These are phyloP conservation scores for Pleuronectes platessa DNA, from an alignment of 2,113 vertebrate species.

Conservation along the genomic window DNA sequence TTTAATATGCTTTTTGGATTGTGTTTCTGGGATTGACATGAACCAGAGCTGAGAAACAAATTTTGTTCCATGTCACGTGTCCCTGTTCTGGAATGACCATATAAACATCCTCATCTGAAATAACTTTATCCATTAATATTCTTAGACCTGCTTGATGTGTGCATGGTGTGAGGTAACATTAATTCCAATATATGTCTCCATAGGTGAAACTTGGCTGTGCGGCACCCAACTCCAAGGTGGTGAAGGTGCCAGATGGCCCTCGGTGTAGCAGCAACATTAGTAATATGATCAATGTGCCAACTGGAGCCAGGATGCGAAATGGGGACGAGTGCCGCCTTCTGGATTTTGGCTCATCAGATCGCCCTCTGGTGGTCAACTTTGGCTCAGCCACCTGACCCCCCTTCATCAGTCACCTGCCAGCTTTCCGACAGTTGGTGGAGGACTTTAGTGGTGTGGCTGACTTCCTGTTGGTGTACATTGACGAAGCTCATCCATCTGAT, in stretches of 20 bases:
- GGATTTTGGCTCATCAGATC: slow-evolving; percentile 90
- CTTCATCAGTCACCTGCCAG: slow-evolving; percentile 92
- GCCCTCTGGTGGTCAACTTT: slow-evolving; percentile 97
- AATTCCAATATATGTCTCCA: slow-evolving; percentile 43
- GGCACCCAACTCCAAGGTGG: slow-evolving; percentile 95
- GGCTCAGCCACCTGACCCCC: slow-evolving; percentile 99
- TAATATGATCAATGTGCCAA: slow-evolving; percentile 40
- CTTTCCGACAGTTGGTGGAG: slow-evolving; percentile 94
- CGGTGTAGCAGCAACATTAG: slow-evolving; percentile 56
- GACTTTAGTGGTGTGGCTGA: slow-evolving; percentile 94
- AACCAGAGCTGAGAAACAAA: not conserved
- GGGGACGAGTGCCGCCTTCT: slow-evolving; percentile 87
- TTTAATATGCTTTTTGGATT: not conserved
- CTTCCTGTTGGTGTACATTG: slow-evolving; percentile 97
- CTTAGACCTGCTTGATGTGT: not conserved
- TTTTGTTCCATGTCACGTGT: not conserved
- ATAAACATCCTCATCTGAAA: too few species aligned
- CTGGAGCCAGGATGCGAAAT: slow-evolving; percentile 12
- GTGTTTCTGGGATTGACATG: not conserved
- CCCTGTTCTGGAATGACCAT: too few species aligned
- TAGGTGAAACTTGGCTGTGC: slow-evolving; percentile 93
- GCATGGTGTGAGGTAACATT: not conserved
- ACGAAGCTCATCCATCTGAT: slow-evolving; percentile 96
- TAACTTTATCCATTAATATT: not conserved
- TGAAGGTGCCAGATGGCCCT: slow-evolving; percentile 81